These are phyloP conservation scores for Acleris laterana DNA, from an alignment of 2,888 invertebrate species.

Conservation along the genomic window DNA sequence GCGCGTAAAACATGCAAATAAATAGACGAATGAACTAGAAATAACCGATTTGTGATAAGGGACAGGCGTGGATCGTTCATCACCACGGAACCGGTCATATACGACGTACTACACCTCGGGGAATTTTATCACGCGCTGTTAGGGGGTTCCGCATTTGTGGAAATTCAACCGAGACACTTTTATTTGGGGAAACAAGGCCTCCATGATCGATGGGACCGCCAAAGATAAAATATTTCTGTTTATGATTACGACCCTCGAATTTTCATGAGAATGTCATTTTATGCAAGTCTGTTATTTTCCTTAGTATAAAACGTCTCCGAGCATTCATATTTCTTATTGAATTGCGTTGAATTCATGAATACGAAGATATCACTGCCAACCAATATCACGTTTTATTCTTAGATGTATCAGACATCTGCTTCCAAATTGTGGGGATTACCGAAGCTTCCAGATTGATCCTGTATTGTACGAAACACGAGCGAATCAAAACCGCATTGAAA, in stretches of 20 bases:
- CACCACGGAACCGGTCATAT: conserved; percentile 6
- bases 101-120: conserved; percentile 27
- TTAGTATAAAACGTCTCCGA: conserved; percentile 7
- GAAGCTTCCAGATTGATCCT: conserved; percentile 11
- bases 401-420: conserved; percentile 18
- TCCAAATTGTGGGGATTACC: conserved; percentile 19
- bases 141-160: conserved; percentile 1
- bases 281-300: conserved; percentile 13
- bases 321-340: conserved; percentile 31
- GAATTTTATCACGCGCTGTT: conserved; percentile 21
- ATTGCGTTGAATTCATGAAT: conserved; percentile 23
- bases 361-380: conserved; percentile 18
- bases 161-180: conserved; percentile 20
- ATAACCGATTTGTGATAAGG: conserved; percentile 8
- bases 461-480: neutral
- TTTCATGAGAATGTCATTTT: conserved; percentile 13
- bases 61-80: conserved; percentile 16
- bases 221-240: conserved; percentile 25
- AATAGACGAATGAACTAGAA: neutral
- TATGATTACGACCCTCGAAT: conserved; percentile 13
- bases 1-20: neutral
- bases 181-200: conserved; percentile 12
- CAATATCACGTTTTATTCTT: conserved; percentile 28
- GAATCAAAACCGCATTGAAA: conserved; percentile 1
- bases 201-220: conserved; percentile 29